Evolutionary conservation across 2,797 vertebrate species (phyloP).

Genomic region (Pogonophryne albipinna): DNA sequence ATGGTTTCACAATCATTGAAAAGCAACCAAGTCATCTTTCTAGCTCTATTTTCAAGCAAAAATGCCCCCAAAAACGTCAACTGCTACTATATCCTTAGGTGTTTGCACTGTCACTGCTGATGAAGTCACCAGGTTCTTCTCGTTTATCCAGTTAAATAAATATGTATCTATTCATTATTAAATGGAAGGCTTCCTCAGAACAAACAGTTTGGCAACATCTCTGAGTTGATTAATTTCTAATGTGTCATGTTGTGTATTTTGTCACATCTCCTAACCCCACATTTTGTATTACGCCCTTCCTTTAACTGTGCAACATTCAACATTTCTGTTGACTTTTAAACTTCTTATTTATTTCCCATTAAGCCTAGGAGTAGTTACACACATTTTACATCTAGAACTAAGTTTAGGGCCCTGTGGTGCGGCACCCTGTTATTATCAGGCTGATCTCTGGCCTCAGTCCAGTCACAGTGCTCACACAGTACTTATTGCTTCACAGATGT

Average conservation of each 20-base stretch:
- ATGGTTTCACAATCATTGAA: too few relatives aligned
- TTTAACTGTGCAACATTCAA: background rate
- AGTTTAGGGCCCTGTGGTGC: background rate
- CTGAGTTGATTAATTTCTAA: background rate
- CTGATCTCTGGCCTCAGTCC: slow-evolving; percentile 32
- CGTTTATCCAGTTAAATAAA: too few relatives aligned
- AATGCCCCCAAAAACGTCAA: background rate
- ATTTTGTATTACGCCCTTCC: background rate
- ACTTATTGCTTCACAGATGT: slow-evolving; percentile 40
- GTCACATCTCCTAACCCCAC: background rate
- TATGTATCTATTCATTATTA: background rate
- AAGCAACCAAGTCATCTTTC: too few relatives aligned
- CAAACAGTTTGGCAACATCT: background rate
- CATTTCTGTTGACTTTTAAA: background rate
- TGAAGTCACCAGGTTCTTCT: too few relatives aligned
- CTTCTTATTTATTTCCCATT: background rate
- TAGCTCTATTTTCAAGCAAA: background rate
- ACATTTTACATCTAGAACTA: background rate
- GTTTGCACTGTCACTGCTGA: too few relatives aligned
- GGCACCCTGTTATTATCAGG: slow-evolving; percentile 3
- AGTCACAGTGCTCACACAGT: background rate
- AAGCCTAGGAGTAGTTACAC: too few relatives aligned
- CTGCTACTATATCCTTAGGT: too few relatives aligned
- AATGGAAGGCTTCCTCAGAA: background rate
- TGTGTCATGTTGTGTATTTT: background rate